phyloP scores from a whole-genome alignment of 2,888 invertebrate species.

The Choreutis nemorana region DNA sequence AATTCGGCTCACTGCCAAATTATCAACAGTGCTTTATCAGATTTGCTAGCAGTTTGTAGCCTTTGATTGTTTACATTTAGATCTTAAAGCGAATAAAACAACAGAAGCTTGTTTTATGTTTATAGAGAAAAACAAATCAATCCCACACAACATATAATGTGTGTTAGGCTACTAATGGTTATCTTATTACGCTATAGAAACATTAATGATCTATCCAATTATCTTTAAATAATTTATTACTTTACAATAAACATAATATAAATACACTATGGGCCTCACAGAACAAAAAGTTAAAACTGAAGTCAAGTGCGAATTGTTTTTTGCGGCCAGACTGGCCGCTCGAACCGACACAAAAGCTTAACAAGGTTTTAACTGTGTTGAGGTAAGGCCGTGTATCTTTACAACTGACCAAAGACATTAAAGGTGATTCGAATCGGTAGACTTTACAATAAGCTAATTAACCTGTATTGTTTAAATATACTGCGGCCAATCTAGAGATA shows the following conservation, averaged over 20 bases:
- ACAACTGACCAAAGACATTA: conserved; percentile 27
- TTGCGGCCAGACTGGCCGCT: no score
- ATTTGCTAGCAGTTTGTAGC: conserved; percentile 1
- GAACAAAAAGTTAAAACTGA: no score
- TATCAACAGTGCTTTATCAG: conserved; percentile 3
- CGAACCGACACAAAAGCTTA: no score
- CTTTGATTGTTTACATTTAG: conserved; percentile 10
- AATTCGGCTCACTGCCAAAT: conserved; percentile 6
- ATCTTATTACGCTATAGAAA: conserved; percentile 26
- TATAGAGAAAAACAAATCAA: conserved; percentile 9
- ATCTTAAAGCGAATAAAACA: conserved; percentile 9
- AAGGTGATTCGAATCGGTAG: conserved; percentile 13
- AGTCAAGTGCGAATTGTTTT: no score
- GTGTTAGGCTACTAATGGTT: no score
- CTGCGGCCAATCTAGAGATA: no score
- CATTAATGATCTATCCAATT: conserved; percentile 33
- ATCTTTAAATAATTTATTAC: conserved; percentile 34
- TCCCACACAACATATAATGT: neutral
- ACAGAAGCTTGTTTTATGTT: conserved; percentile 5
- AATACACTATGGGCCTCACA: no score
- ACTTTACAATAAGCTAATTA: no score
- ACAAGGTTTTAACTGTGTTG: no score
- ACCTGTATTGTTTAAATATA: no score
- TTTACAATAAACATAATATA: conserved; percentile 44
- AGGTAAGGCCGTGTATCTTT: no score